phyloP scores from a whole-genome alignment of 2,797 vertebrate species.

The Otolemur crassicaudatus region DNA sequence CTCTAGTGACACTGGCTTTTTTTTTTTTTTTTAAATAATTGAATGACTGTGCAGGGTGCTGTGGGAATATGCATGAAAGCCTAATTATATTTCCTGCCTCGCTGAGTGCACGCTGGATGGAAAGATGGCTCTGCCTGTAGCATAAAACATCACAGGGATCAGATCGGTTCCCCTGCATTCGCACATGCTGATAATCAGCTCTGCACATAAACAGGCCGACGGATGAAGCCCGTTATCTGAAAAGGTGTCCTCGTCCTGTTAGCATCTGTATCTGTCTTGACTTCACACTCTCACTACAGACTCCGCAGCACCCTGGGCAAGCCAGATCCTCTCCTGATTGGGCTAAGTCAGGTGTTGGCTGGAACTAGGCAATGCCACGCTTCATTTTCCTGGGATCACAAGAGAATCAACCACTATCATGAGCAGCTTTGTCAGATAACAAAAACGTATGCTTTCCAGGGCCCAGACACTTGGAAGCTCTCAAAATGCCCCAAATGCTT shows the following conservation, averaged over 20 bases:
- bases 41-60: conserved; percentile 1
- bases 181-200: conserved; percentile 85
- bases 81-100: conserved; percentile 71
- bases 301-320: conserved; percentile 1
- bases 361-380: background rate
- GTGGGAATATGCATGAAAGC: conserved; percentile 52
- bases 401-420: background rate
- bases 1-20: background rate
- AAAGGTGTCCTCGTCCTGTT: conserved; percentile 81
- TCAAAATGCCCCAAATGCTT: background rate
- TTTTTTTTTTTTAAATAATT: conserved; percentile 43
- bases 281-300: conserved; percentile 50
- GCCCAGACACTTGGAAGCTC: background rate
- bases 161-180: conserved; percentile 83
- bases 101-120: background rate
- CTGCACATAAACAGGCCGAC: conserved; percentile 84
- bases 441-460: background rate
- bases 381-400: background rate
- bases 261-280: conserved; percentile 71
- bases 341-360: background rate
- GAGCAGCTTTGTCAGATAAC: background rate
- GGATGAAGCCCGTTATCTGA: conserved; percentile 85
- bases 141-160: conserved; percentile 73
- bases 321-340: background rate
- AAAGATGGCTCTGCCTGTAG: conserved; percentile 49